Percentiles rank a stretch among this genome's conserved stretches.
Evolutionary conservation across 1,140 invertebrate genomes (phyloP).

Genomic region (Metopolophium dirhodum): DNA sequence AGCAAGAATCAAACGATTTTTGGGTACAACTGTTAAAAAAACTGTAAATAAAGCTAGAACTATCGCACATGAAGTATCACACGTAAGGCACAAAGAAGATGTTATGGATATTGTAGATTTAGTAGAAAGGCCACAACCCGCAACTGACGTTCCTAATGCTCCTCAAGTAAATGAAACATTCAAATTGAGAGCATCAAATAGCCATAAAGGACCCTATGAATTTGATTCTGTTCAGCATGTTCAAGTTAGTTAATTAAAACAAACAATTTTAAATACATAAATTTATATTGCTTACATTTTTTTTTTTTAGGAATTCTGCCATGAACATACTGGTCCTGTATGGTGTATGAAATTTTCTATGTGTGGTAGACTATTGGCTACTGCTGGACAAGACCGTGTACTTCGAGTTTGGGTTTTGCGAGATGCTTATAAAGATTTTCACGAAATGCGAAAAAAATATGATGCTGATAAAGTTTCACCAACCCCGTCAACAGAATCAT

Average conservation of each 20-base stretch:
- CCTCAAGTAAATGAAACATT: slow-evolving; percentile 76
- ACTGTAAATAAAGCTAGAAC: slow-evolving; percentile 91
- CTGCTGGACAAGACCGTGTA: slow-evolving; percentile 93
- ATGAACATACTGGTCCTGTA: slow-evolving; percentile 88
- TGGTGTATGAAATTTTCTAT: slow-evolving; percentile 99
- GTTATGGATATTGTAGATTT: slow-evolving; percentile 85
- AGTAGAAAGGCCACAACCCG: slow-evolving; percentile 65
- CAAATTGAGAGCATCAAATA: slow-evolving; percentile 91
- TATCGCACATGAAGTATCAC: slow-evolving; percentile 81
- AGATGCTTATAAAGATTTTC: slow-evolving; percentile 82
- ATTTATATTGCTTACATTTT: not conserved
- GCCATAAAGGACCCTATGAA: slow-evolving; percentile 95
- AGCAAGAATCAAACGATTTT: slow-evolving; percentile 79
- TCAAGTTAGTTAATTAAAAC: slow-evolving; percentile 65
- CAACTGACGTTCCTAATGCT: slow-evolving; percentile 38
- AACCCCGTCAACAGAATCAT: slow-evolving; percentile 86
- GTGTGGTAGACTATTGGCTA: slow-evolving; percentile 90
- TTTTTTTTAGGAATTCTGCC: slow-evolving; percentile 72
- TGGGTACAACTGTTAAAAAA: slow-evolving; percentile 85
- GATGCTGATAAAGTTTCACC: slow-evolving; percentile 87
- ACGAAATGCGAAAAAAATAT: slow-evolving; percentile 93
- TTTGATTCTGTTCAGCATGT: slow-evolving; percentile 82
- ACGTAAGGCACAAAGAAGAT: slow-evolving; percentile 84
- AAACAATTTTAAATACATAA: not conserved
- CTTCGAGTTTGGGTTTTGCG: slow-evolving; percentile 92